phyloP scores from a whole-genome alignment of 1,140 invertebrate species.

The Pseudomyrmex sp. region DNA sequence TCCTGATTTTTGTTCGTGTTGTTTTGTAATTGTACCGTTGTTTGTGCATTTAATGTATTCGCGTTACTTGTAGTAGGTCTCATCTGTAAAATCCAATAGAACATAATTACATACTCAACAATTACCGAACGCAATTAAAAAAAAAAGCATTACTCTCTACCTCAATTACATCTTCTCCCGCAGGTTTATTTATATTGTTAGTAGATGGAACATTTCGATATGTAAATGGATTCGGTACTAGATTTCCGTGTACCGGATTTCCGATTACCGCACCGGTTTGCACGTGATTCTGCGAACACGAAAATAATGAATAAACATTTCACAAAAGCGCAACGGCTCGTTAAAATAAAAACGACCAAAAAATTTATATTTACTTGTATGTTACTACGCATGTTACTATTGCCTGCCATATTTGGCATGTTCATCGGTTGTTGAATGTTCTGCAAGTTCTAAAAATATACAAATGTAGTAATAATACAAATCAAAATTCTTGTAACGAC shows the following conservation, averaged over 20 bases:
- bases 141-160: background rate
- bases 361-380: constrained; percentile 15
- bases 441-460: constrained; percentile 11
- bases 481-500: too few species aligned
- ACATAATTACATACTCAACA: background rate
- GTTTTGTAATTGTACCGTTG: constrained; percentile 4
- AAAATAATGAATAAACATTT: constrained; percentile 13
- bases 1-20: constrained; percentile 37
- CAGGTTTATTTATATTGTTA: constrained; percentile 2
- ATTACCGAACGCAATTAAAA: background rate
- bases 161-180: constrained; percentile 8
- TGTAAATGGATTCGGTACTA: constrained; percentile 36
- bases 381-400: background rate
- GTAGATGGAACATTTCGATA: constrained; percentile 23
- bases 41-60: constrained; percentile 12
- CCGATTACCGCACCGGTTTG: background rate
- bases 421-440: constrained; percentile 26
- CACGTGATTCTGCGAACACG: background rate
- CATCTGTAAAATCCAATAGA: constrained; percentile 21
- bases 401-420: background rate
- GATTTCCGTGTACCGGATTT: constrained; percentile 5
- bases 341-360: background rate
- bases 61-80: constrained; percentile 30
- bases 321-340: background rate
- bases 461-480: too few species aligned